phyloP scores from a whole-genome alignment of 1,140 invertebrate species.

The Coenobita brevimanus region DNA sequence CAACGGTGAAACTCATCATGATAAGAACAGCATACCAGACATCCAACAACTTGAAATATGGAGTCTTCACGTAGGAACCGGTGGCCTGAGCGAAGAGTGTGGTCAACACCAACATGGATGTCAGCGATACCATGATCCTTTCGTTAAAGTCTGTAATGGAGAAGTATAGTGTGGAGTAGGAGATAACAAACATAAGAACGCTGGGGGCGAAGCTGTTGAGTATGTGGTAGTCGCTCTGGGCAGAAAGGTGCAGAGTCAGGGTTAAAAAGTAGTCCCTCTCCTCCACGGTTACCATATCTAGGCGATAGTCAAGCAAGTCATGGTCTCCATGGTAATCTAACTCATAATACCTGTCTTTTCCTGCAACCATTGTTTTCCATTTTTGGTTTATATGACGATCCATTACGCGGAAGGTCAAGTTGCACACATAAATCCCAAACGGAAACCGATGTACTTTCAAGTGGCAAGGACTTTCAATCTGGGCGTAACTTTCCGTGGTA shows the following conservation, averaged over 20 bases:
- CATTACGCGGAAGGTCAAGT: too few species aligned
- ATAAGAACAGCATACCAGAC: conserved; percentile 13
- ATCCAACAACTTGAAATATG: conserved; percentile 11
- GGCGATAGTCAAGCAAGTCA: not conserved
- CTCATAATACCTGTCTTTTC: too few species aligned
- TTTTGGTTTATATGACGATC: too few species aligned
- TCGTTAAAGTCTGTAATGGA: conserved; percentile 5
- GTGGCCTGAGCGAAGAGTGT: conserved; percentile 8
- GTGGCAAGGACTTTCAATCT: too few species aligned
- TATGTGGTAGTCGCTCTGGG: conserved; percentile 7
- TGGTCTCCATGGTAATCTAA: not conserved
- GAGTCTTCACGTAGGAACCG: conserved; percentile 11
- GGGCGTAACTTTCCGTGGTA: too few species aligned
- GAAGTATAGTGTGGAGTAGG: conserved; percentile 20
- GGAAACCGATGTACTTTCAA: too few species aligned
- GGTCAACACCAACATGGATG: too few species aligned
- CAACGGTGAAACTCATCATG: not conserved
- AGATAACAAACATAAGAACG: conserved; percentile 17
- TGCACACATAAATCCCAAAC: too few species aligned
- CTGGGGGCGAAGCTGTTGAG: too few species aligned
- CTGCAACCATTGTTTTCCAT: too few species aligned
- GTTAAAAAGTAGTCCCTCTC: not conserved
- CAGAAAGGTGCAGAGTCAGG: not conserved
- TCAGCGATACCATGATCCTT: conserved; percentile 23
- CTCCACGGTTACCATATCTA: not conserved